A percentile compares a stretch with the other conserved stretches of the same genome.
phyloP scores from a whole-genome alignment of 1,140 invertebrate genomes.

The Trissolcus basalis region DNA sequence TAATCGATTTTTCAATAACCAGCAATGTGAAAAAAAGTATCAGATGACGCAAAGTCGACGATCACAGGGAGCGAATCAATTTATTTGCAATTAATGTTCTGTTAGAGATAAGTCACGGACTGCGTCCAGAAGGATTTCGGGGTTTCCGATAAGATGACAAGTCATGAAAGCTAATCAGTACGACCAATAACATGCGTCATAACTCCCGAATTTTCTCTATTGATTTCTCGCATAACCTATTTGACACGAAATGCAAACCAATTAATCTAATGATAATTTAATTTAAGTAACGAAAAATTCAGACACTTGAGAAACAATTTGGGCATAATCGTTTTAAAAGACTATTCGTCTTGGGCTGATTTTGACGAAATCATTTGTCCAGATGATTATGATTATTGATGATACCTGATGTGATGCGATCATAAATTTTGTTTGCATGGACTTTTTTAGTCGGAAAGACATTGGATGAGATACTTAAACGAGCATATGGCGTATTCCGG shows the following conservation, averaged over 20 bases:
- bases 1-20: conserved; percentile 44
- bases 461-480: conserved; percentile 59
- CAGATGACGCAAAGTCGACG: conserved; percentile 32
- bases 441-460: conserved; percentile 25
- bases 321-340: conserved; percentile 32
- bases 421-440: conserved; percentile 11
- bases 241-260: no score
- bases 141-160: conserved; percentile 41
- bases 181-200: no score
- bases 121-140: conserved; percentile 31
- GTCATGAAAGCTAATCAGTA: conserved; percentile 51
- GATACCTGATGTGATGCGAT: conserved; percentile 7
- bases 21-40: conserved; percentile 15
- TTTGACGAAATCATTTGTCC: conserved; percentile 62
- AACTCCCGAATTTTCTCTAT: no score
- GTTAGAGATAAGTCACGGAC: conserved; percentile 28
- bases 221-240: no score
- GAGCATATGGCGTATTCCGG: conserved; percentile 57
- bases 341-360: conserved; percentile 42
- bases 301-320: no score
- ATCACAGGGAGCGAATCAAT: conserved; percentile 33
- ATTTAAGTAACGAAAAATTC: no score
- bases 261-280: no score
- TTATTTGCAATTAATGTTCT: conserved; percentile 51
- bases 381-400: conserved; percentile 59